A percentile compares a stretch with the other conserved stretches of the same genome.
These are phyloP conservation scores for Archivesica marissinica DNA, from an alignment of 1,140 invertebrate species.

Conservation along the genomic window DNA sequence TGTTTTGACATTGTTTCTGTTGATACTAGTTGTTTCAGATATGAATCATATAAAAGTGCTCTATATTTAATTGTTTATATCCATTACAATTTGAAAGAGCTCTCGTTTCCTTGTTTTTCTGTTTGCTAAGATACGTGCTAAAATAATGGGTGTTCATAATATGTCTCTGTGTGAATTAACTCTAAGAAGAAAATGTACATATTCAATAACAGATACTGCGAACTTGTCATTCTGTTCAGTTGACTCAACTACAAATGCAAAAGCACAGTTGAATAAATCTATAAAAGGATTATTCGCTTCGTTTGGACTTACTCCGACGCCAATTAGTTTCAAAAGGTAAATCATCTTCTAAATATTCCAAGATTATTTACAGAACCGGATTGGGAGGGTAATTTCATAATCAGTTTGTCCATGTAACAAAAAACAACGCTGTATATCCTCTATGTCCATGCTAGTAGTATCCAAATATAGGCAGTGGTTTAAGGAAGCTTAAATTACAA, in stretches of 20 bases:
- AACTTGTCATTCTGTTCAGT: slow-evolving; percentile 17
- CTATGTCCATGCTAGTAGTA: no score
- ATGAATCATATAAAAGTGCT: neutral
- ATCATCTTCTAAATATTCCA: no score
- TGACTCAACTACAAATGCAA: slow-evolving; percentile 28
- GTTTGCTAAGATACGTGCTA: neutral
- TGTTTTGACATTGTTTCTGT: neutral
- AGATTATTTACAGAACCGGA: no score
- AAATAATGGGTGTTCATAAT: slow-evolving; percentile 12
- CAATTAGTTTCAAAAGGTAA: slow-evolving; percentile 46
- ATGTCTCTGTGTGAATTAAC: slow-evolving; percentile 25
- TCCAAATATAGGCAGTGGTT: no score
- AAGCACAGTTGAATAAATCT: slow-evolving; percentile 13
- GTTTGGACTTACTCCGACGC: slow-evolving; percentile 45
- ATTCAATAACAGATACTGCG: neutral
- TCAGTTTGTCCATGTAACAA: no score
- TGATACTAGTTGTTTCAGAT: neutral
- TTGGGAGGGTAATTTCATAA: no score
- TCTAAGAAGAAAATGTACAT: slow-evolving; percentile 10
- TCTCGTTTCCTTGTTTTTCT: neutral
- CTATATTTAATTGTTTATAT: neutral
- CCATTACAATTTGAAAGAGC: neutral
- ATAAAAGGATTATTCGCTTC: slow-evolving; percentile 47
- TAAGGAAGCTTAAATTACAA: no score
- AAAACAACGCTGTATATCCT: no score